These are phyloP conservation scores for Pseudomyrmex cubaensis DNA, from an alignment of 1,140 invertebrate species.

Conservation along the genomic window DNA sequence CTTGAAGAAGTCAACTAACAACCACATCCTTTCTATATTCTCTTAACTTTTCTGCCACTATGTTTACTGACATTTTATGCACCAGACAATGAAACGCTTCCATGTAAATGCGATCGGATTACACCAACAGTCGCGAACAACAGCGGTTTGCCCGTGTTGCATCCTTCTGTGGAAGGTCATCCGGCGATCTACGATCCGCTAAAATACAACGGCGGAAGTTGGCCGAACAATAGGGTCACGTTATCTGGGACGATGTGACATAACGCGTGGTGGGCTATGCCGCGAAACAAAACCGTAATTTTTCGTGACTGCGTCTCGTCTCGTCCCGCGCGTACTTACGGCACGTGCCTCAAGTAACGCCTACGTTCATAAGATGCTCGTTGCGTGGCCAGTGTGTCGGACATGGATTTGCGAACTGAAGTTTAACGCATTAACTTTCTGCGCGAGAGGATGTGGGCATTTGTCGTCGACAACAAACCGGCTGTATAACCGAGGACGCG, in stretches of 20 bases:
- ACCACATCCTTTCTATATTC: no score
- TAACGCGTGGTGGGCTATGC: slow-evolving; percentile 46
- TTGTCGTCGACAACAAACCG: slow-evolving; percentile 73
- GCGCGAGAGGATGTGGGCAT: slow-evolving; percentile 80
- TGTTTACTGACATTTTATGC: background rate
- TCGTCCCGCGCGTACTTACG: slow-evolving; percentile 61
- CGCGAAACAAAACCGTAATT: slow-evolving; percentile 71
- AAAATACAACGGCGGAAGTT: slow-evolving; percentile 46
- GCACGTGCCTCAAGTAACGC: slow-evolving; percentile 81
- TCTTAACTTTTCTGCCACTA: no score
- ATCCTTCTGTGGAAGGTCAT: slow-evolving; percentile 43
- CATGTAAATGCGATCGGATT: background rate
- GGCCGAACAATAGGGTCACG: slow-evolving; percentile 46
- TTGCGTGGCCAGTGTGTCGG: slow-evolving; percentile 66
- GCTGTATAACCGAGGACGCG: slow-evolving; percentile 25
- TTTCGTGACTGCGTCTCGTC: slow-evolving; percentile 70
- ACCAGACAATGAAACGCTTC: slow-evolving; percentile 1
- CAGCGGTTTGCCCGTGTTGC: background rate
- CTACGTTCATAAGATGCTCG: slow-evolving; percentile 79
- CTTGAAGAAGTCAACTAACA: no score
- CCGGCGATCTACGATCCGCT: slow-evolving; percentile 27
- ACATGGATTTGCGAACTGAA: slow-evolving; percentile 82
- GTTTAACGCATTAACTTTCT: slow-evolving; percentile 81
- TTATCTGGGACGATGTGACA: slow-evolving; percentile 57
- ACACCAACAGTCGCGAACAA: slow-evolving; percentile 9